Base-by-base conservation (phyloP, 1,140 invertebrate species). In the Bombus balteatus region DNA sequence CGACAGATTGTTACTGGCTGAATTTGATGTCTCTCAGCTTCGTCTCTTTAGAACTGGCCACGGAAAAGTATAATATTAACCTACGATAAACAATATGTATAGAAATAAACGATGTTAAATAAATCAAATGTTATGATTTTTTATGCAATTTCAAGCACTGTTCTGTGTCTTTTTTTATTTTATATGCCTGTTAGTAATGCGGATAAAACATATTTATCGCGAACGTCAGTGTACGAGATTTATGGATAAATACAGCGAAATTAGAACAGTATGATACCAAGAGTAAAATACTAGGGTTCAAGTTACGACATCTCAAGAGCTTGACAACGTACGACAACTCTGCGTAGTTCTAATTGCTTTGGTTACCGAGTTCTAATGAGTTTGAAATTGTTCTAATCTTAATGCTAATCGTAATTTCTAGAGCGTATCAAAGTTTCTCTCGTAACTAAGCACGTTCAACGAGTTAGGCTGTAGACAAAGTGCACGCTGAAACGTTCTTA, bases 31-130 rank as follows among this genome's bases (percentile, higher is more conserved):
- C 22, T 18, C 13, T 47, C 47, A 32, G 32, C 18, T 9, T 34
- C 18, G 32, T 68, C 9, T 3, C 66, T 1, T 34, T 68, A 2
- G 8, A 37, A 10, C 18, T 3, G 8, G 1, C n/a, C 13, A 32
- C 22, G 6, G 15, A 80, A 87, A 83, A 75, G 83, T 83, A 73
- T 53, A 88, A 88, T 70, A 70, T 66, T 88, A 88, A 88, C 81
- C 66, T 75, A 28, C 57, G 70, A 76, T 28, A 6, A 22, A 53
- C 5, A 47, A 5, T 6, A 47, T 47, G 18, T 5, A 18, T 47
- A 53, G 47, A 22, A 53, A 53, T 2, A 53, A 53, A 53, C 5
- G 18, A 53, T 22, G 18, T 22, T 22, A 22, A 53, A 53, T 22
- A 53, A 18, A 53, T 47, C 6, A 47, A 47, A 15, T 47, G 15